phyloP scores from a whole-genome alignment of 2,797 vertebrate genomes.

The Pangasius krempfi region DNA sequence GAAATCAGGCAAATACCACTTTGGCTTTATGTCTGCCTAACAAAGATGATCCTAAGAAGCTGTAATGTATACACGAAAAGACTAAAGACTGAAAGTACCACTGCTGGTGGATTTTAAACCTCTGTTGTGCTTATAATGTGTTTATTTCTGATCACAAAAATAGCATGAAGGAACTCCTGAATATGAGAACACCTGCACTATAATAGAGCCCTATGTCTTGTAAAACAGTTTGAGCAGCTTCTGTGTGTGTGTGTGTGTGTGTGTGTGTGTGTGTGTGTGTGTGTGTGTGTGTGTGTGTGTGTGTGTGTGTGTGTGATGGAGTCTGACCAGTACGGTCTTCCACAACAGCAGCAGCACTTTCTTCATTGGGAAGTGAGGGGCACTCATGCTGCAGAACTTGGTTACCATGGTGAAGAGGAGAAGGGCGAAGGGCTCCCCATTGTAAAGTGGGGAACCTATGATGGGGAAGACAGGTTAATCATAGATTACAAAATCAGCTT shows the following conservation, averaged over 20 bases:
- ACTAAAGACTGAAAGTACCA: background rate
- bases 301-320: background rate
- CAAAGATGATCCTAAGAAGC: background rate
- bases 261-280: background rate
- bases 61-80: background rate
- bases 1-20: background rate
- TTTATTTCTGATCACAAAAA: background rate
- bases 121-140: background rate
- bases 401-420: constrained; percentile 95
- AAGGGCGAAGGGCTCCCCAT: constrained; percentile 89
- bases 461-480: constrained; percentile 26
- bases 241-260: background rate
- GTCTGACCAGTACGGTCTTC: constrained; percentile 91
- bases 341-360: constrained; percentile 93
- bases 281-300: background rate
- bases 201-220: background rate
- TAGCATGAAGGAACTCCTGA: background rate
- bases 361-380: constrained; percentile 95
- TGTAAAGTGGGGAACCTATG: constrained; percentile 84
- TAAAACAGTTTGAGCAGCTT: background rate
- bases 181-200: background rate
- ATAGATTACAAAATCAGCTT: constrained; percentile 38
- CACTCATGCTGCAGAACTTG: constrained; percentile 94
- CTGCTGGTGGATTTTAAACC: background rate
- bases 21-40: background rate